Evolutionary conservation across 2,888 invertebrate genomes (phyloP), one percentile per base, ranked within the genome.

Genomic region (Mamestra brassicae): DNA sequence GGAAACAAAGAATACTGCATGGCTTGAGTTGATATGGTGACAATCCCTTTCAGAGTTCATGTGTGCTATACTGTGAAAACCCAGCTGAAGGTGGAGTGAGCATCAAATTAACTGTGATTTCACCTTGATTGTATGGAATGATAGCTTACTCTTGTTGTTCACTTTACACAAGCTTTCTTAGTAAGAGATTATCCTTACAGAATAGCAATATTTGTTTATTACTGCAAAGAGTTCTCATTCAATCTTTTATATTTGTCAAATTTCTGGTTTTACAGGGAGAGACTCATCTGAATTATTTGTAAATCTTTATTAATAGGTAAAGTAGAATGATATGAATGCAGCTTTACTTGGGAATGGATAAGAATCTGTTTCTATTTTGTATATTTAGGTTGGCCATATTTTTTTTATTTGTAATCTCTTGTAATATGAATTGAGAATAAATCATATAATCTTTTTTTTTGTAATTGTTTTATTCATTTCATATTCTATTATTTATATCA

Each of bases 341-440:
- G 70, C 38, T 76, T 36, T 83, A 63, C 60, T 72, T 36, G 58
- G 63, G 57, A 71, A 50, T 65, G 70, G 54, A 71, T 76, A 75
- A 36, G 74, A 81, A 80, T 66, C 69, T 71, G 65, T 83, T 83
- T 79, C 10, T 71, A 82, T 79, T 81, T 81, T 81, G 76, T 84
- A 73, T 73, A 63, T 83, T 72, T 83, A 84, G 81, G 85, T 87
- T 88, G 89, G 93, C 92, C 93, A 93, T 93, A 93, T 91, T 90
- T 90, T 91, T 92, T 90, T 13, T 84, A 89, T 89, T 90, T 87
- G 82, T 91, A 90, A 89, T 90, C 88, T 88, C 80, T 85, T 90
- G 76, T 90, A 89, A 77, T 88, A 86, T 86, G 83, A 85, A 86
- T 82, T 85, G 84, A 81, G 77, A 92, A 91, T 92, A 92, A 93